These are phyloP conservation scores for Drosophila pectinifera DNA, from an alignment of 1,140 invertebrate genomes.

Conservation along the genomic window DNA sequence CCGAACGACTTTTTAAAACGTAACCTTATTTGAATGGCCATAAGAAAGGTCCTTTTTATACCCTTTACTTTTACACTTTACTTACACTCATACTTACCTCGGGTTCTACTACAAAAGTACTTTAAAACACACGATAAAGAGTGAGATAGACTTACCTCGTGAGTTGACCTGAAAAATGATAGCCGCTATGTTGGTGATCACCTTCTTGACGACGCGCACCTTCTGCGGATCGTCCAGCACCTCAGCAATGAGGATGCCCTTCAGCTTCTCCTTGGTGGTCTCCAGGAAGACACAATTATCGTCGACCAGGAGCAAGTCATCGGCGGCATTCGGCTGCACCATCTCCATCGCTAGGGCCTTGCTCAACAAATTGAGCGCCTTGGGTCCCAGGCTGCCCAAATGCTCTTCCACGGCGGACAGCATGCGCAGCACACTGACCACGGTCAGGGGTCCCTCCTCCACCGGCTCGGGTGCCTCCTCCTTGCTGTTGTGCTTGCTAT, in stretches of 20 bases:
- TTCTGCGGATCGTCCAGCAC: conserved; percentile 87
- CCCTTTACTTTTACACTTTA: not conserved
- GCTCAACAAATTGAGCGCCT: conserved; percentile 90
- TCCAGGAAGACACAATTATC: conserved; percentile 91
- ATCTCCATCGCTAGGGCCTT: conserved; percentile 91
- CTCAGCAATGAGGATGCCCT: conserved; percentile 91
- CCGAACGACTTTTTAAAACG: not conserved
- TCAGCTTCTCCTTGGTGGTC: conserved; percentile 93
- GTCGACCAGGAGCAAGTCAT: conserved; percentile 89
- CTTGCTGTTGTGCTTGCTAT: conserved; percentile 24
- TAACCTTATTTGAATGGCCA: not conserved
- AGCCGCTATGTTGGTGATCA: conserved; percentile 89
- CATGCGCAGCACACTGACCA: conserved; percentile 90
- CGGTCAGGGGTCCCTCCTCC: conserved; percentile 85
- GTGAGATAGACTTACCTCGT: conserved; percentile 83
- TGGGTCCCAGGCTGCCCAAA: conserved; percentile 92
- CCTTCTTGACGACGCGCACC: conserved; percentile 81
- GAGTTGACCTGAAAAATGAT: conserved; percentile 88
- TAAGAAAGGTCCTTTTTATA: not conserved
- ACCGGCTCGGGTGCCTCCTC: conserved; percentile 28
- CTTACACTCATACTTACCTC: conserved; percentile 27
- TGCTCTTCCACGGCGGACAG: conserved; percentile 92
- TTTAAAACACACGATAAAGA: not conserved
- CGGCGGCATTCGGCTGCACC: conserved; percentile 89
- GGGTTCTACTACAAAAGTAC: not conserved